Evolutionary conservation across 1,140 invertebrate genomes (phyloP), one percentile per base, ranked within the genome.

Genomic region (Drosophila sulfurigaster): DNA sequence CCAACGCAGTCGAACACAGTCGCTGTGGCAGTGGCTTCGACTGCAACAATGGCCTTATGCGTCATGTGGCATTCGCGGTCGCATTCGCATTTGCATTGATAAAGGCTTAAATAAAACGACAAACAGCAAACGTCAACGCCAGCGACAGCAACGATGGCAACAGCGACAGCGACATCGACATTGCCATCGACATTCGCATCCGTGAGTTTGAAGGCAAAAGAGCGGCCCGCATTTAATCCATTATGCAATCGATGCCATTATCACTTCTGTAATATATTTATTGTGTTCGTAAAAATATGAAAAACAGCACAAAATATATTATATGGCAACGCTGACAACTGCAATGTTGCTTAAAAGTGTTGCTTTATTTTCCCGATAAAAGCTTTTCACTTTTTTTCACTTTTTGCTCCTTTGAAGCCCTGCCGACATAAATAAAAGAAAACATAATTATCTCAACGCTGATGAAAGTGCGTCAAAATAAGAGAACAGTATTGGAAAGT

Each of bases 211-310:
- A 4, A 15, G 38, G 52, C 45, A 3, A 51, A 43, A 45, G 71
- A n/a, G 59, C 43, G 58, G 59, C 62, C 25, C 11, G 11, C 20
- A 13, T 54, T 81, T 89, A 88, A 88, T 88, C 85, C 81, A 71
- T 89, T 85, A 85, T 78, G 81, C 85, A 81, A 88, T 81, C 75
- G 71, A 65, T 48, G 78, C 79, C 78, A 88, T 88, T 88, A 88
- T 88, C 81, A 83, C 71, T 76, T 66, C 72, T 80, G 70, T 87
- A 82, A 82, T 82, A 72, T 87, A 82, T 87, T 82, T 87, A 88
- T 87, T 77, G 79, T 46, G 28, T 25, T 48, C 68, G 60, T 43
- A 65, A 63, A 72, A 58, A 60, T 66, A 62, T 71, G 41, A 32
- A 38, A 25, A 54, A 45, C 38, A 54, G 16, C 15, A 38, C 20